Percentiles rank a stretch among this genome's conserved stretches.
Conservation (phyloP, 2,797 vertebrate genomes). For the Etheostoma perlongum region DNA sequence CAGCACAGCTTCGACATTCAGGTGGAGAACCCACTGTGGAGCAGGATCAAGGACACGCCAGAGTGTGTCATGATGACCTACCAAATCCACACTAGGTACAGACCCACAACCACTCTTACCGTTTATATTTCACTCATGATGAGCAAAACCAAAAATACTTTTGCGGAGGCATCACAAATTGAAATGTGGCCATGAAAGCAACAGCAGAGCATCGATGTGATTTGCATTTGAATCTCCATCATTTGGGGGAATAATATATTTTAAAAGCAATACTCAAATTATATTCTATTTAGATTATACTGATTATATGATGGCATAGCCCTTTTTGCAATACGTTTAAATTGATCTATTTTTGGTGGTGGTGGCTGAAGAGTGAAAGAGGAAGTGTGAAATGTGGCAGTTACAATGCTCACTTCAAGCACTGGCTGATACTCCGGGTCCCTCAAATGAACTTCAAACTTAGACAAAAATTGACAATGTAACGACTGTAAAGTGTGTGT, state of each 20-base stretch:
- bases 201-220: neutral
- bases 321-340: neutral
- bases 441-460: too few relatives aligned
- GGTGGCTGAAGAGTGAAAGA: too few relatives aligned
- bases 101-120: neutral
- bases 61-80: constrained; percentile 90
- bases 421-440: too few relatives aligned
- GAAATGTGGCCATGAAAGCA: neutral
- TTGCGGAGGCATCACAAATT: neutral
- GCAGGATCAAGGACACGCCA: constrained; percentile 85
- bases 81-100: constrained; percentile 90
- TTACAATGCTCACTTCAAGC: too few relatives aligned
- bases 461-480: too few relatives aligned
- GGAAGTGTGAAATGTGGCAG: too few relatives aligned
- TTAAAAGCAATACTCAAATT: neutral
- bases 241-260: neutral
- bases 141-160: neutral
- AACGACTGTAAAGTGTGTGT: too few relatives aligned
- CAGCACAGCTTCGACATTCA: constrained; percentile 62
- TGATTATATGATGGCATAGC: neutral
- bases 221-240: neutral
- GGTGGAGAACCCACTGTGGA: constrained; percentile 84
- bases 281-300: neutral
- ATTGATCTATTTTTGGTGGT: too few relatives aligned
- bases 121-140: neutral